These are phyloP conservation scores for Nixonia krombeini DNA, from an alignment of 1,140 invertebrate genomes.

Conservation along the genomic window DNA sequence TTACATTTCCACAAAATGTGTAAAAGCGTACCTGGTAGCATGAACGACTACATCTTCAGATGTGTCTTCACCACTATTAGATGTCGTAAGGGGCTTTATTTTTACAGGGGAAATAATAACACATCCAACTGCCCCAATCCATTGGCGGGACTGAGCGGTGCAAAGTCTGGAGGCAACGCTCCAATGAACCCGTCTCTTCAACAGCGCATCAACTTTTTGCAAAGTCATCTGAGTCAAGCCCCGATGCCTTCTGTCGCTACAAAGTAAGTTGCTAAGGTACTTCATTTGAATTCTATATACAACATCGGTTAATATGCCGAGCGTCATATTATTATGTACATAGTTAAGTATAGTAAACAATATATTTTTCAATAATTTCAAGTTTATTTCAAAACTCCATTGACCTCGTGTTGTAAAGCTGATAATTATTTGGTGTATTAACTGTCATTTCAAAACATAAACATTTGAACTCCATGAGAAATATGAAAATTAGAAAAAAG, in stretches of 20 bases:
- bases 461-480: too few species aligned
- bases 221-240: slow-evolving; percentile 89
- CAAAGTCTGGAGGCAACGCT: slow-evolving; percentile 65
- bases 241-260: slow-evolving; percentile 92
- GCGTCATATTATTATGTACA: too few species aligned
- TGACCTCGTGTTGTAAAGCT: too few species aligned
- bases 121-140: slow-evolving; percentile 60
- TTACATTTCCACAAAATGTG: not conserved
- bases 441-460: too few species aligned
- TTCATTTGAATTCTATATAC: too few species aligned
- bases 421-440: too few species aligned
- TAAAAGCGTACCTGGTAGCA: slow-evolving; percentile 36
- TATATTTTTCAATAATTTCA: too few species aligned
- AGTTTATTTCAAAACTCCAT: too few species aligned
- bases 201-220: slow-evolving; percentile 91
- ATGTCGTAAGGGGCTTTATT: not conserved
- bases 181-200: slow-evolving; percentile 79
- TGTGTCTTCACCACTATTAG: too few species aligned
- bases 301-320: too few species aligned
- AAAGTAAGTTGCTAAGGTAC: slow-evolving; percentile 76
- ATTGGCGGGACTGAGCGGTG: slow-evolving; percentile 62
- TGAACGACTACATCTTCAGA: not conserved
- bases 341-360: too few species aligned
- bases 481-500: too few species aligned
- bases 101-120: slow-evolving; percentile 68